Percentiles rank a stretch among this genome's conserved stretches.
Conservation (phyloP, 1,140 invertebrate genomes). For the Glossosoma conforme region DNA sequence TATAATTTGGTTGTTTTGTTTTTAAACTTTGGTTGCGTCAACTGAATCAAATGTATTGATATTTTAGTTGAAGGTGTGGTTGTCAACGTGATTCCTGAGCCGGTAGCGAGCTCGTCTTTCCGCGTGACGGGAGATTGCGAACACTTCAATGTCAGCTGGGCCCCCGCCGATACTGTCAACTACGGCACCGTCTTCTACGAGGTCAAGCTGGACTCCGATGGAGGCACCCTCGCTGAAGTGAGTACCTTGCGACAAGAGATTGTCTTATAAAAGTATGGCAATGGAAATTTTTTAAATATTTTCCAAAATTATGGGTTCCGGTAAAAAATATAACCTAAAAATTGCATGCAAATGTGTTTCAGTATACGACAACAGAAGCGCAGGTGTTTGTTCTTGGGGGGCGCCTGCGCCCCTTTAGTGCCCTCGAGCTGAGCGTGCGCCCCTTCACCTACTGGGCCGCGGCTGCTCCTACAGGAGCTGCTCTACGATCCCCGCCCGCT, state of each 20-base stretch:
- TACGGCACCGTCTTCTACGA: constrained; percentile 81
- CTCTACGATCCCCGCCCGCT: constrained; percentile 62
- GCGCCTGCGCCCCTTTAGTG: constrained; percentile 60
- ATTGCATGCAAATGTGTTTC: constrained; percentile 9
- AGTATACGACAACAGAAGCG: constrained; percentile 46
- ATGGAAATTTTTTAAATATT: constrained; percentile 3
- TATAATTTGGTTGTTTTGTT: constrained; percentile 3
- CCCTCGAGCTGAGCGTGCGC: constrained; percentile 65
- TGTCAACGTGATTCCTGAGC: constrained; percentile 63
- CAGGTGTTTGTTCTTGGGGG: constrained; percentile 42
- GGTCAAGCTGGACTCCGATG: constrained; percentile 58
- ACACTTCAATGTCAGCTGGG: constrained; percentile 77
- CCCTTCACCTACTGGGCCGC: constrained; percentile 82
- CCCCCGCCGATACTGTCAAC: constrained; percentile 65
- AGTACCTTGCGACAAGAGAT: neutral
- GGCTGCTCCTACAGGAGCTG: constrained; percentile 54
- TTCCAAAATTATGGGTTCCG: neutral
- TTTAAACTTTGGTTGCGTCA: neutral
- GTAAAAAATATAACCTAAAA: neutral
- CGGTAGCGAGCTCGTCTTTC: constrained; percentile 59
- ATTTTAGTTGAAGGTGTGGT: constrained; percentile 38
- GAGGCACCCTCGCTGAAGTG: constrained; percentile 43
- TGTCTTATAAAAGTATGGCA: neutral
- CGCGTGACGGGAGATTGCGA: constrained; percentile 64
- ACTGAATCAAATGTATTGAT: constrained; percentile 21